phyloP scores from a whole-genome alignment of 2,113 vertebrate species.

The Halcyon senegalensis region DNA sequence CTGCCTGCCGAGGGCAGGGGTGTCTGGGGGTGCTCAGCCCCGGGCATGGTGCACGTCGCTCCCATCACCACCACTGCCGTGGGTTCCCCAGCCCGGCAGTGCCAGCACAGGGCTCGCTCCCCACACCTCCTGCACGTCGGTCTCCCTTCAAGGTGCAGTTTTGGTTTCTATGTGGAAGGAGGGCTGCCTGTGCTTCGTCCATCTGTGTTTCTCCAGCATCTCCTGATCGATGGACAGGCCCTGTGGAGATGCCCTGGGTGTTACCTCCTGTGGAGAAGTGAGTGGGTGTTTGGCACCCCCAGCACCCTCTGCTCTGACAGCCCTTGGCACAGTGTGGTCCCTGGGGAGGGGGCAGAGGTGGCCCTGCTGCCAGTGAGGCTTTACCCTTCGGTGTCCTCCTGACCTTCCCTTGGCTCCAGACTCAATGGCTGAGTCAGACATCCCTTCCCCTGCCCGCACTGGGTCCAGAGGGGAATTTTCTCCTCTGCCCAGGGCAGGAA shows the following conservation, averaged over 20 bases:
- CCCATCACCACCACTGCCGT: fast-evolving
- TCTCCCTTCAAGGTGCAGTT: not conserved
- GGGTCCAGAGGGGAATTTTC: not conserved
- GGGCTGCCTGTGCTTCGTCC: not conserved
- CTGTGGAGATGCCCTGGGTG: not conserved
- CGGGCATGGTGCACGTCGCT: fast-evolving
- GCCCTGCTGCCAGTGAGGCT: not conserved
- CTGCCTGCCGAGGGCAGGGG: not conserved
- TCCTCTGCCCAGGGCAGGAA: not conserved
- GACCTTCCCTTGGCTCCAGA: not conserved
- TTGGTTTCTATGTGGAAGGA: not conserved
- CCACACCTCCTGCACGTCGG: not conserved
- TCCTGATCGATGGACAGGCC: fast-evolving
- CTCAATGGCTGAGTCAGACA: not conserved
- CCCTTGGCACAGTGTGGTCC: not conserved
- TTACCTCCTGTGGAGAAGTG: fast-evolving
- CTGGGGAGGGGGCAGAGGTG: not conserved
- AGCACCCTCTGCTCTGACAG: not conserved
- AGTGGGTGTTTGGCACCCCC: not conserved
- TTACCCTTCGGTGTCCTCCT: not conserved
- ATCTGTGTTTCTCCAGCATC: not conserved
- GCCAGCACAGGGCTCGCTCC: not conserved
- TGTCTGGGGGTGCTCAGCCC: not conserved
- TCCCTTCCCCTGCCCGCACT: fast-evolving
- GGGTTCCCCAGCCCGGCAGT: not conserved